phyloP scores from a whole-genome alignment of 2,113 vertebrate genomes.

The Seriola quinqueradiata region DNA sequence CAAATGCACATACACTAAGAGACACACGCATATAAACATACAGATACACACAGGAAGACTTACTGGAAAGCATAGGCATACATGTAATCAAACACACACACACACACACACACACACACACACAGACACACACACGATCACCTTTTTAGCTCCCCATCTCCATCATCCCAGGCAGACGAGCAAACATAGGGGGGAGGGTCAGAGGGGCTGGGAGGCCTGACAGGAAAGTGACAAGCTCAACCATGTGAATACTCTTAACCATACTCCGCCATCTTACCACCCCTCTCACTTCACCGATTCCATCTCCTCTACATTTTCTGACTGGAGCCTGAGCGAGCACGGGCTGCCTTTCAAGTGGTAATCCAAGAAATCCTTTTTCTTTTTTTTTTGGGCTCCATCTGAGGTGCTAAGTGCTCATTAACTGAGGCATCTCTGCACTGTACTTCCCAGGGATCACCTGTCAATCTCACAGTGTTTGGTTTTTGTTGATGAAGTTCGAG shows the following conservation, averaged over 20 bases:
- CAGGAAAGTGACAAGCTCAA: constrained; percentile 60
- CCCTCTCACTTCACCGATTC: constrained; percentile 48
- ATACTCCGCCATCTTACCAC: constrained; percentile 33
- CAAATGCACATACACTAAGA: constrained; percentile 4
- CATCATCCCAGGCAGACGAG: constrained; percentile 32
- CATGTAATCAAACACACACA: not conserved
- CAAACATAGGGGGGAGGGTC: constrained; percentile 11
- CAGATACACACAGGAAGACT: not conserved
- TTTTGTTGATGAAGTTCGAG: constrained; percentile 45
- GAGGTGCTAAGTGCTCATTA: constrained; percentile 54
- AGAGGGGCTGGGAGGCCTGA: constrained; percentile 45
- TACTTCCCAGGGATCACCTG: constrained; percentile 43
- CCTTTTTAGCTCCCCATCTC: constrained; percentile 39
- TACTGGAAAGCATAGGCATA: not conserved
- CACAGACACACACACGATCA: constrained; percentile 8
- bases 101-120: not conserved
- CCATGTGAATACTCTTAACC: constrained; percentile 45
- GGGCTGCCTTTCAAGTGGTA: constrained; percentile 44
- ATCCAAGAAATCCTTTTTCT: constrained; percentile 18
- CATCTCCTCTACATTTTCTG: constrained; percentile 36
- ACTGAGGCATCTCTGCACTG: constrained; percentile 25
- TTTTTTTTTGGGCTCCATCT: not conserved
- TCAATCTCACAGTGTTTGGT: constrained; percentile 49
- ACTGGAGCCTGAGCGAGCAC: not conserved
- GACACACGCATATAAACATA: constrained; percentile 12